These are phyloP conservation scores for Microchrysa polita DNA, from an alignment of 2,888 invertebrate species.

Conservation along the genomic window DNA sequence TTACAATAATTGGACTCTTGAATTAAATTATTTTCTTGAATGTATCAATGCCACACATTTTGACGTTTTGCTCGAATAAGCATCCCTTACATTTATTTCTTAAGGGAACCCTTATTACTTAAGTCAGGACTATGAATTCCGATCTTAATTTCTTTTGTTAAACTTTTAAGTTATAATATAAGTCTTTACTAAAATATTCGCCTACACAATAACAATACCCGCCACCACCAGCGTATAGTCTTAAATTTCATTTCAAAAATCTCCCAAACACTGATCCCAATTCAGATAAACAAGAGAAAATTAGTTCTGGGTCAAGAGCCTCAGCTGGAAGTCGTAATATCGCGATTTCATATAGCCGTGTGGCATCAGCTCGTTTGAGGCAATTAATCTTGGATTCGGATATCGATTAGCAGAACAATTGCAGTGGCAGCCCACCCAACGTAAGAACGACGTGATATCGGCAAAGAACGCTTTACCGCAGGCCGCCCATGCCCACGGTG, in stretches of 20 bases:
- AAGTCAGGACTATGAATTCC: no score
- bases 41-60: no score
- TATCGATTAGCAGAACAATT: slow-evolving; percentile 49
- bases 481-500: slow-evolving; percentile 31
- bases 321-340: background rate
- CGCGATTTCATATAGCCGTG: background rate
- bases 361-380: slow-evolving; percentile 46
- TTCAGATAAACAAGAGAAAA: slow-evolving; percentile 12
- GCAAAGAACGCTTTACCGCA: slow-evolving; percentile 13
- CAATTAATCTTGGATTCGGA: slow-evolving; percentile 48
- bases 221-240: background rate
- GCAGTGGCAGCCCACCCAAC: slow-evolving; percentile 47
- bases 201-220: background rate
- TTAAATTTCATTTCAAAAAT: background rate
- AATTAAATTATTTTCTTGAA: no score
- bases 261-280: background rate
- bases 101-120: no score
- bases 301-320: slow-evolving; percentile 37
- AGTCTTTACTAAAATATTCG: background rate
- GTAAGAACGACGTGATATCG: slow-evolving; percentile 37
- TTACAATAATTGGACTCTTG: no score
- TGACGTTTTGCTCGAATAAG: no score
- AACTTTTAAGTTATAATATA: no score
- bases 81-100: no score
- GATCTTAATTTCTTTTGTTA: no score